These are phyloP conservation scores for Onthophagus sagittarius DNA, from an alignment of 2,888 invertebrate species.

Conservation along the genomic window DNA sequence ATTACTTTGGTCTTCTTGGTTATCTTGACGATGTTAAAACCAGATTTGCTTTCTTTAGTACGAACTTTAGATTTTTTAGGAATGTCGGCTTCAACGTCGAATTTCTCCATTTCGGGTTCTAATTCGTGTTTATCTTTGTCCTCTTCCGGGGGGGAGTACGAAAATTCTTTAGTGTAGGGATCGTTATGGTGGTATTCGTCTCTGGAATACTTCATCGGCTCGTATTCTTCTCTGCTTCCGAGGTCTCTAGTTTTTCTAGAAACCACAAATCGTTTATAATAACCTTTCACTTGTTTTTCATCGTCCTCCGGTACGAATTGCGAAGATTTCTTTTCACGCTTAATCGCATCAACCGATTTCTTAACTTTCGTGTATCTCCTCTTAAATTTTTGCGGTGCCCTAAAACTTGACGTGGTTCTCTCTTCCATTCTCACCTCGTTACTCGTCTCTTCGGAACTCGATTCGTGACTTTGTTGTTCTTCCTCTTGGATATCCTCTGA, in stretches of 20 bases:
- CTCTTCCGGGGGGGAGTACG: not conserved
- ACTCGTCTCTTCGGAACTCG: constrained; percentile 25
- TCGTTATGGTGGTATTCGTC: not conserved
- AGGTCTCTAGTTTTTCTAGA: constrained; percentile 3
- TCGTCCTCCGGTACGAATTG: constrained; percentile 35
- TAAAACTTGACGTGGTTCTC: not conserved
- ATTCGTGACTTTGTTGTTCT: constrained; percentile 18
- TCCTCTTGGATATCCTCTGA: constrained; percentile 21
- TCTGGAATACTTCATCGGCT: not conserved
- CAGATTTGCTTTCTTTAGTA: not conserved
- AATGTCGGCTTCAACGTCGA: not conserved
- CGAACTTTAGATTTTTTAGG: not conserved
- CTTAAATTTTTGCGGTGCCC: not conserved
- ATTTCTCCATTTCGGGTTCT: not conserved
- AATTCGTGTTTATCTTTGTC: constrained; percentile 1
- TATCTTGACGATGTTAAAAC: not conserved
- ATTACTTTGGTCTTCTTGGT: not conserved
- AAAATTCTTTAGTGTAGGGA: constrained; percentile 8
- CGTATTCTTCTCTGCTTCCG: not conserved
- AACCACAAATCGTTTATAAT: constrained; percentile 14
- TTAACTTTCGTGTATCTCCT: constrained; percentile 17
- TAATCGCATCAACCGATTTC: constrained; percentile 25
- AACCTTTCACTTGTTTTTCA: constrained; percentile 15
- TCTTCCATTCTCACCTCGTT: constrained; percentile 25
- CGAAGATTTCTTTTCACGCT: constrained; percentile 35